These are phyloP conservation scores for Brachirus orientalis DNA, from an alignment of 2,113 vertebrate species.

Conservation along the genomic window DNA sequence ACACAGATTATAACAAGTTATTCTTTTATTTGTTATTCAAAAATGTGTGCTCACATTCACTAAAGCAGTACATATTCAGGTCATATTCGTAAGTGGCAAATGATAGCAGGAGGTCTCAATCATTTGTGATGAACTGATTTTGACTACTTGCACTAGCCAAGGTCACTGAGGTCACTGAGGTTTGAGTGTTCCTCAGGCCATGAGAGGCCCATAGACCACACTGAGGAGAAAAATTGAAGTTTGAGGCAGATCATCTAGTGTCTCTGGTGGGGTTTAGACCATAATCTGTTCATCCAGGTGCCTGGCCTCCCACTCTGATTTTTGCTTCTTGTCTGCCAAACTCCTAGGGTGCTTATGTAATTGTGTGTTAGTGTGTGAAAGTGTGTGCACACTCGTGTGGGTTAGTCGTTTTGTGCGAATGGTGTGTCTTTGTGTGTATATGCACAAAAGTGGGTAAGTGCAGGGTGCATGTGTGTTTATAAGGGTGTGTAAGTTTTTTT, in stretches of 20 bases:
- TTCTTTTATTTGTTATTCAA: constrained; percentile 16
- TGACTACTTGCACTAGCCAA: constrained; percentile 41
- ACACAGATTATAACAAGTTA: constrained; percentile 7
- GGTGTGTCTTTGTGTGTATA: constrained; percentile 63
- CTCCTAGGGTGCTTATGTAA: constrained; percentile 76
- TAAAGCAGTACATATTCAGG: constrained; percentile 13
- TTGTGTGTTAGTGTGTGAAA: constrained; percentile 47
- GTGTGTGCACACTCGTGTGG: constrained; percentile 28
- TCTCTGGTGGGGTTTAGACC: constrained; percentile 72
- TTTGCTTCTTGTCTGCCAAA: constrained; percentile 70
- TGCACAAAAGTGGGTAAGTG: constrained; percentile 71
- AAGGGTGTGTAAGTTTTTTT: constrained; percentile 68
- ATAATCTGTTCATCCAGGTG: constrained; percentile 78
- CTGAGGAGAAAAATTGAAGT: constrained; percentile 68
- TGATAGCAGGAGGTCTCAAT: constrained; percentile 20
- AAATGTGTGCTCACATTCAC: constrained; percentile 3
- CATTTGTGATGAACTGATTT: constrained; percentile 45
- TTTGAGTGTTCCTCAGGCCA: constrained; percentile 51
- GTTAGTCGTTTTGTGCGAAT: constrained; percentile 57
- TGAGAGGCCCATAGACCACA: constrained; percentile 48
- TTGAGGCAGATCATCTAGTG: constrained; percentile 67
- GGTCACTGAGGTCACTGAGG: constrained; percentile 66
- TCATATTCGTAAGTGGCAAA: constrained; percentile 6
- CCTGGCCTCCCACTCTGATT: constrained; percentile 73
- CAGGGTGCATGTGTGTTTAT: constrained; percentile 70